phyloP scores from a whole-genome alignment of 2,888 invertebrate species.

The Ctenicera cuprea region DNA sequence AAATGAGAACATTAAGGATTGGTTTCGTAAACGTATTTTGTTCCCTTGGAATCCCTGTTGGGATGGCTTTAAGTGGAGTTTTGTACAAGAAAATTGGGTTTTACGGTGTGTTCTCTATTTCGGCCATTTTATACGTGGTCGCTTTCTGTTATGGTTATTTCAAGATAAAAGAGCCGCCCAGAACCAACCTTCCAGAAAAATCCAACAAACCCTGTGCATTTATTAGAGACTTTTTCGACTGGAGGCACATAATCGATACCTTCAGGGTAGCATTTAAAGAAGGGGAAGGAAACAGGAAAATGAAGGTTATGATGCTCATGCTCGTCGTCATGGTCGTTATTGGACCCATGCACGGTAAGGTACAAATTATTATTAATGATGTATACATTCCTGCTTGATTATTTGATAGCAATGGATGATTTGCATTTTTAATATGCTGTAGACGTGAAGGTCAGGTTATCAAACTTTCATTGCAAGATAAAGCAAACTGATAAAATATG shows the following conservation, averaged over 20 bases:
- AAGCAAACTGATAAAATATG: background rate
- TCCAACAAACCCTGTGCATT: constrained; percentile 74
- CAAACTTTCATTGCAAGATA: background rate
- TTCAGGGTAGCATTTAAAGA: constrained; percentile 87
- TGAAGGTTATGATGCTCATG: constrained; percentile 86
- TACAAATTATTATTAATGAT: constrained; percentile 45
- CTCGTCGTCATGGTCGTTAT: constrained; percentile 89
- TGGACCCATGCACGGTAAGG: constrained; percentile 89
- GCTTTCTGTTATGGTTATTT: constrained; percentile 85
- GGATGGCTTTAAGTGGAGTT: constrained; percentile 91
- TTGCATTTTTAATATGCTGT: background rate
- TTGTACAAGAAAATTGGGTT: constrained; percentile 85
- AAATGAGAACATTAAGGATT: constrained; percentile 88
- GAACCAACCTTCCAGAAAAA: constrained; percentile 73
- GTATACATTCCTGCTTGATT: constrained; percentile 15
- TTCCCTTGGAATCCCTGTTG: constrained; percentile 91
- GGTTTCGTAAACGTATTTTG: constrained; percentile 93
- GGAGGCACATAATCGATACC: constrained; percentile 85
- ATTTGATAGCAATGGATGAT: background rate
- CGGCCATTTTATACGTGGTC: constrained; percentile 83
- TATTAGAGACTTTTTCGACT: constrained; percentile 84
- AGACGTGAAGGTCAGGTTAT: constrained; percentile 5
- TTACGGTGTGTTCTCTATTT: constrained; percentile 88
- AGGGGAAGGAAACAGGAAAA: constrained; percentile 83
- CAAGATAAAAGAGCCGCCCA: constrained; percentile 82